phyloP scores from a whole-genome alignment of 2,888 invertebrate genomes.

The Coelinius sp. region DNA sequence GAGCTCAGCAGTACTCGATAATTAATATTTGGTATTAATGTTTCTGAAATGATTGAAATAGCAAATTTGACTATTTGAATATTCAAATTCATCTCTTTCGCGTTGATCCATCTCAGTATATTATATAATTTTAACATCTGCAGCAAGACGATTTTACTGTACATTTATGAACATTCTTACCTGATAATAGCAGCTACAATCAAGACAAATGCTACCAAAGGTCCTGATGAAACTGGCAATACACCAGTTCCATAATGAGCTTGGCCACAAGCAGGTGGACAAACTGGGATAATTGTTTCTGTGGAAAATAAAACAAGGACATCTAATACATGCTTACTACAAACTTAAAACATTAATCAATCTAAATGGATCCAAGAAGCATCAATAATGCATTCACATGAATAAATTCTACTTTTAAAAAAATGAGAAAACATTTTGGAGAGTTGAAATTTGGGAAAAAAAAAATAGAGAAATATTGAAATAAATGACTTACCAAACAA shows the following conservation, averaged over 20 bases:
- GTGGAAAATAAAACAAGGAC: conserved; percentile 66
- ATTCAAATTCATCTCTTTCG: too few relatives aligned
- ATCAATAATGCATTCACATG: neutral
- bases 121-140: neutral
- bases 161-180: conserved; percentile 55
- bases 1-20: conserved; percentile 77
- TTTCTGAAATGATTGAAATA: conserved; percentile 74
- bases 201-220: conserved; percentile 71
- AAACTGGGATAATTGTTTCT: conserved; percentile 93
- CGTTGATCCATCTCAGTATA: neutral
- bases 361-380: neutral
- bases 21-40: conserved; percentile 81
- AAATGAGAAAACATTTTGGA: too few relatives aligned
- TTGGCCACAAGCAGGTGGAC: conserved; percentile 91
- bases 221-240: conserved; percentile 71
- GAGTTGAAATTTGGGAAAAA: neutral
- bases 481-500: conserved; percentile 79
- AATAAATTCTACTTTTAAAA: too few relatives aligned
- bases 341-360: conserved; percentile 17
- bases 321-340: conserved; percentile 66
- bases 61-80: too few relatives aligned
- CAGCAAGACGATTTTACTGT: neutral
- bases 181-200: conserved; percentile 72
- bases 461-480: too few relatives aligned
- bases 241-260: conserved; percentile 76